Evolutionary conservation across 1,140 invertebrate species (phyloP).

Genomic region (Drosophila grimshawi): DNA sequence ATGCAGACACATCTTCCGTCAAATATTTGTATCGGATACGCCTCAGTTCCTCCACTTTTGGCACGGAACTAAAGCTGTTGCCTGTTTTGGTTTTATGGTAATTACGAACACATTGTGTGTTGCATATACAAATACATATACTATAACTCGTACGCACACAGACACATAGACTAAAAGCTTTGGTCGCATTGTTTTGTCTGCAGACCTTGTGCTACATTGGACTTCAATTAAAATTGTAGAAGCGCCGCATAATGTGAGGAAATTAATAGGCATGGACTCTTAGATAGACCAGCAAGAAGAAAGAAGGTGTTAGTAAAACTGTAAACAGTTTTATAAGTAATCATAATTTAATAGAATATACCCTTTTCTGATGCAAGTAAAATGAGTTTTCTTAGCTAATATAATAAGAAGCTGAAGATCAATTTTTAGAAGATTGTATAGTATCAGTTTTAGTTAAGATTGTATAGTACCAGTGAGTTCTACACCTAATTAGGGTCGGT

Average conservation of each 20-base stretch:
- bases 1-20: conserved; percentile 15
- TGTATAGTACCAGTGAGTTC: too few relatives aligned
- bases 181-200: conserved; percentile 51
- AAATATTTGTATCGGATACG: conserved; percentile 29
- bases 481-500: too few relatives aligned
- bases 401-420: too few relatives aligned
- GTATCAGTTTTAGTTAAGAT: too few relatives aligned
- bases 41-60: conserved; percentile 62
- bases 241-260: conserved; percentile 1
- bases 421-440: too few relatives aligned
- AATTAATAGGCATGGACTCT: conserved; percentile 16
- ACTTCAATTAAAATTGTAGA: conserved; percentile 6
- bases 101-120: conserved; percentile 37
- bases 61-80: conserved; percentile 57
- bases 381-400: too few relatives aligned
- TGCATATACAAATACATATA: conserved; percentile 10
- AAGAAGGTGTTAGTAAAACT: not conserved
- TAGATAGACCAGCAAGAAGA: not conserved
- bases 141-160: not conserved
- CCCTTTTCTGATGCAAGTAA: too few relatives aligned
- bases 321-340: too few relatives aligned
- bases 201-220: conserved; percentile 64
- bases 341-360: too few relatives aligned
- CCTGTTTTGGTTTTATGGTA: conserved; percentile 53
- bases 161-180: conserved; percentile 5